Evolutionary conservation across 2,113 vertebrate species (phyloP).

Genomic region (Notothenia rossii): DNA sequence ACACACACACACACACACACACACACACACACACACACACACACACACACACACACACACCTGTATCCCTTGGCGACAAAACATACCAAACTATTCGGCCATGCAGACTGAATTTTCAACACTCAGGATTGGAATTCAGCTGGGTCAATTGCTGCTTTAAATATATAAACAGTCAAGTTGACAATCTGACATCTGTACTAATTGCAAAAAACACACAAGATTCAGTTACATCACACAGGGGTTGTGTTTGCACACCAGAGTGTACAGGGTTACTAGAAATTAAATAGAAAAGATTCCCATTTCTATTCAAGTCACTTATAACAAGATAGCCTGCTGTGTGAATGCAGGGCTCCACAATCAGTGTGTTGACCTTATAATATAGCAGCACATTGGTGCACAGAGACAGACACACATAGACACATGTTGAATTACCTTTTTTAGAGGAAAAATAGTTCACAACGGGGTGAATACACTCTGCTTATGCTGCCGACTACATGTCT

Average conservation of each 20-base stretch:
- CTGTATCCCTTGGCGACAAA: slow-evolving; percentile 51
- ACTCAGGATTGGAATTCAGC: slow-evolving; percentile 16
- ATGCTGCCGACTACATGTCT: slow-evolving; percentile 75
- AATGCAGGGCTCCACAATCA: background rate
- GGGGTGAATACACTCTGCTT: slow-evolving; percentile 40
- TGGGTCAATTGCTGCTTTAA: slow-evolving; percentile 19
- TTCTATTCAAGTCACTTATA: background rate
- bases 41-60: slow-evolving; percentile 47
- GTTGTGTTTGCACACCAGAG: background rate
- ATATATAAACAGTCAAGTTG: slow-evolving; percentile 40
- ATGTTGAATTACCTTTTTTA: slow-evolving; percentile 76
- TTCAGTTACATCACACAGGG: slow-evolving; percentile 5
- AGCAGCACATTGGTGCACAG: background rate
- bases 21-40: too few relatives aligned
- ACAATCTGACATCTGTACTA: slow-evolving; percentile 39
- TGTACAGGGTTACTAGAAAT: background rate
- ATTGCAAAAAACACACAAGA: slow-evolving; percentile 2
- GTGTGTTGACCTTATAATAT: background rate
- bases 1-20: too few relatives aligned
- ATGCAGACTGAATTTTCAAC: slow-evolving; percentile 49
- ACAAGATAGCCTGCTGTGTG: background rate
- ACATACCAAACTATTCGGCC: slow-evolving; percentile 32
- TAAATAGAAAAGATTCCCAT: background rate
- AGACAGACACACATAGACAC: slow-evolving; percentile 22
- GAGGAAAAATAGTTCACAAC: slow-evolving; percentile 63